Conservation (phyloP, 1,140 invertebrate species). For the Bombus cullumanus region DNA sequence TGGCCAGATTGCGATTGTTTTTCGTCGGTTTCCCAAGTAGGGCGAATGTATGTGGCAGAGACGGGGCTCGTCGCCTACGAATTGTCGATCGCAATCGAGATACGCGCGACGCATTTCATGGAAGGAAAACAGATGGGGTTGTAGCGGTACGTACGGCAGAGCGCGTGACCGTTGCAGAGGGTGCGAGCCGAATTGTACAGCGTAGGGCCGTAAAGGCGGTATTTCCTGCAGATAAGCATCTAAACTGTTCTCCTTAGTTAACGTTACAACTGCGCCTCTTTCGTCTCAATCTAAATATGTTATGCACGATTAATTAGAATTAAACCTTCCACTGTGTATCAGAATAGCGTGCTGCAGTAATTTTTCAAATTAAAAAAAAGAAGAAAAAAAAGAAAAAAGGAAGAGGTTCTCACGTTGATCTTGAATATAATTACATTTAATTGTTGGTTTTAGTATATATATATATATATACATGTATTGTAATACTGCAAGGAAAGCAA, state of each 20-base stretch:
- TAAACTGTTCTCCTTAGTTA: not conserved
- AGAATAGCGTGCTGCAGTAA: too few species aligned
- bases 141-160: not conserved
- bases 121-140: constrained; percentile 1
- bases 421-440: too few species aligned
- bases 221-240: not conserved
- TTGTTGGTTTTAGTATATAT: too few species aligned
- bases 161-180: not conserved
- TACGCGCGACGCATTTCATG: not conserved
- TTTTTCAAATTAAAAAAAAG: too few species aligned
- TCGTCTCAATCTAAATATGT: too few species aligned
- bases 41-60: not conserved
- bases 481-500: too few species aligned
- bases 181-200: not conserved
- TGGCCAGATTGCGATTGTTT: constrained; percentile 70
- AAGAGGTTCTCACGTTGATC: too few species aligned
- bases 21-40: constrained; percentile 42
- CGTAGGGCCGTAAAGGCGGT: not conserved
- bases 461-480: too few species aligned
- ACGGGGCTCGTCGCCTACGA: too few species aligned
- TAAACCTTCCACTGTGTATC: too few species aligned
- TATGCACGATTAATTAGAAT: too few species aligned
- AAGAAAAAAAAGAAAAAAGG: too few species aligned
- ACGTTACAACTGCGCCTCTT: not conserved
- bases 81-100: not conserved